phyloP scores from a whole-genome alignment of 2,888 invertebrate species.

The Diploptera punctata region DNA sequence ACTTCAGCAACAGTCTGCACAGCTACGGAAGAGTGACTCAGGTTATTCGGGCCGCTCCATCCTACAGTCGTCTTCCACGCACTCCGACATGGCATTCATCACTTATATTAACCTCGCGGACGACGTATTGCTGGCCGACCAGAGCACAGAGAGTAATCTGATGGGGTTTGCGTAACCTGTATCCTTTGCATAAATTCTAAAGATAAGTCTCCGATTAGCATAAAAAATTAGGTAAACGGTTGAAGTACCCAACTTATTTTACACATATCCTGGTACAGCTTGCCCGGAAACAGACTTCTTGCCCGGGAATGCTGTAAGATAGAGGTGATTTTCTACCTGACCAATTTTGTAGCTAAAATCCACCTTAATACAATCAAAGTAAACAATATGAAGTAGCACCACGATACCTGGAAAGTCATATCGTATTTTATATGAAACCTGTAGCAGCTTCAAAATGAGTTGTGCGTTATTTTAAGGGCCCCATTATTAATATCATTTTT shows the following conservation, averaged over 20 bases:
- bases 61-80: slow-evolving; percentile 39
- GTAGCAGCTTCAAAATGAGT: background rate
- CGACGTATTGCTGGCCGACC: slow-evolving; percentile 38
- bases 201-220: background rate
- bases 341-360: background rate
- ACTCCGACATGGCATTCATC: slow-evolving; percentile 43
- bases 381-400: background rate
- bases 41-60: slow-evolving; percentile 38
- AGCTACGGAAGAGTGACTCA: slow-evolving; percentile 38
- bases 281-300: background rate
- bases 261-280: slow-evolving; percentile 8
- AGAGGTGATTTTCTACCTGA: background rate
- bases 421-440: background rate
- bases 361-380: background rate
- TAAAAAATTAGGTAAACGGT: background rate
- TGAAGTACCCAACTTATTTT: background rate
- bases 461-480: background rate
- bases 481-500: too few relatives aligned
- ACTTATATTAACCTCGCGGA: slow-evolving; percentile 43
- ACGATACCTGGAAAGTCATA: background rate
- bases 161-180: slow-evolving; percentile 35
- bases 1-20: slow-evolving; percentile 27
- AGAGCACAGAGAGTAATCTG: slow-evolving; percentile 38
- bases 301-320: background rate
- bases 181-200: background rate